A percentile compares a stretch with the other conserved stretches of the same genome.
Conservation (phyloP, 1,140 invertebrate species). For the Leucophenga varia region DNA sequence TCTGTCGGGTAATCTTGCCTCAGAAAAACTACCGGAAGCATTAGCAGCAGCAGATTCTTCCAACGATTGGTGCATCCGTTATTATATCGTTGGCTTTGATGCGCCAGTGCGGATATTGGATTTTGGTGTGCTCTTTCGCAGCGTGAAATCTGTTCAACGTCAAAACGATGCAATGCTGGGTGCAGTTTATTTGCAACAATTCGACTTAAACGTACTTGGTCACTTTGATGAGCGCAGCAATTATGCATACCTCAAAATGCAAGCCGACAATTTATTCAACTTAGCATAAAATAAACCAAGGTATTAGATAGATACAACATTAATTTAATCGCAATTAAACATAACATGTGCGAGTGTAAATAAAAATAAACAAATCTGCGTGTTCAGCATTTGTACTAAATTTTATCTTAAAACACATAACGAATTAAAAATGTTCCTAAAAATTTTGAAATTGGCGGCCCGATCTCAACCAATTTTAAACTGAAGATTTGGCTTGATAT, state of each 20-base stretch:
- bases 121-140: constrained; percentile 34
- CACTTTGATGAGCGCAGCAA: constrained; percentile 13
- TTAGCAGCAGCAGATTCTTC: constrained; percentile 1
- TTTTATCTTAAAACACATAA: too few species aligned
- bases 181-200: constrained; percentile 31
- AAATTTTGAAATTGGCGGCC: too few species aligned
- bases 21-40: constrained; percentile 17
- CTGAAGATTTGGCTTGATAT: too few species aligned
- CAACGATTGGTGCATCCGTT: constrained; percentile 36
- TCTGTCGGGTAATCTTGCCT: constrained; percentile 3
- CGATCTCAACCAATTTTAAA: too few species aligned
- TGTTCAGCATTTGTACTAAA: too few species aligned
- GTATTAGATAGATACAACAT: too few species aligned
- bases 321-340: too few species aligned
- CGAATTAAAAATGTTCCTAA: too few species aligned
- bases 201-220: constrained; percentile 11
- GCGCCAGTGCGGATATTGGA: constrained; percentile 30
- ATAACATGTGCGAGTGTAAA: too few species aligned
- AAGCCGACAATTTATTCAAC: constrained; percentile 14
- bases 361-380: too few species aligned
- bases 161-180: constrained; percentile 27
- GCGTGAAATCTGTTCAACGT: too few species aligned
- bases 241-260: constrained; percentile 11
- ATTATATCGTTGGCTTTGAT: constrained; percentile 38
- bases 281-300: too few species aligned